Percentiles rank a stretch among this genome's conserved stretches.
These are phyloP conservation scores for Aulostomus chinensis DNA, from an alignment of 2,797 vertebrate species.

Conservation along the genomic window DNA sequence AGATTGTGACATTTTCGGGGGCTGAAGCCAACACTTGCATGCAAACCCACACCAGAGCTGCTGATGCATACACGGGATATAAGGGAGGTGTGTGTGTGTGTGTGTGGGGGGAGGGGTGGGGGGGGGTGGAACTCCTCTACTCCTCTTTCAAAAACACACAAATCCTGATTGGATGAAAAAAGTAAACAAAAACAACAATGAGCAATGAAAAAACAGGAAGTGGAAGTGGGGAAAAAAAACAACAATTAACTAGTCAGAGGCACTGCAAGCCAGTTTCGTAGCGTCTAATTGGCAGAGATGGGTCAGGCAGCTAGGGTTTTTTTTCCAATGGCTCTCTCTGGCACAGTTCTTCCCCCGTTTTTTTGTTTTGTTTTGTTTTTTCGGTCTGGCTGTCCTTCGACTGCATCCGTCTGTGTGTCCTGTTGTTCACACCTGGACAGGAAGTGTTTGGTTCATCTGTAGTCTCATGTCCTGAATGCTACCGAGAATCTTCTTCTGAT, in stretches of 20 bases:
- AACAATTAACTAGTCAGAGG: slow-evolving; percentile 79
- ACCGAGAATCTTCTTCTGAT: slow-evolving; percentile 98
- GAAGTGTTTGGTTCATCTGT: slow-evolving; percentile 99
- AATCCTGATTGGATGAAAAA: slow-evolving; percentile 61
- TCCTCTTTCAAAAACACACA: slow-evolving; percentile 73
- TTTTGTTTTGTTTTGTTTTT: slow-evolving; percentile 59
- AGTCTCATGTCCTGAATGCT: slow-evolving; percentile 99
- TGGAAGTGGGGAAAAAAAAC: slow-evolving; percentile 58
- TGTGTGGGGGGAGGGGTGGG: background rate
- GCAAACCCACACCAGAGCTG: slow-evolving; percentile 67
- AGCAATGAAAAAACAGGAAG: slow-evolving; percentile 57
- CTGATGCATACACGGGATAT: slow-evolving; percentile 66
- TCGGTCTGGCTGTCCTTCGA: slow-evolving; percentile 62
- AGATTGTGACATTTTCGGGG: slow-evolving; percentile 44
- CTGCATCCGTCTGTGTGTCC: slow-evolving; percentile 55
- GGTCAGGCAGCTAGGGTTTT: slow-evolving; percentile 83
- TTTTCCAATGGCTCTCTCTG: slow-evolving; percentile 77
- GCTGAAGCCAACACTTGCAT: slow-evolving; percentile 71
- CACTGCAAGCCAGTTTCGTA: slow-evolving; percentile 85
- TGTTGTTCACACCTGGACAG: slow-evolving; percentile 93
- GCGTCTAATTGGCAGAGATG: slow-evolving; percentile 80
- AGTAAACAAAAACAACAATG: slow-evolving; percentile 49
- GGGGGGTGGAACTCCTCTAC: slow-evolving; percentile 26
- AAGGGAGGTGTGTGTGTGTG: slow-evolving; percentile 13
- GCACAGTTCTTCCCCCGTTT: slow-evolving; percentile 75